These are phyloP conservation scores for Sphyrna mokarran DNA, from an alignment of 2,113 vertebrate species.

Conservation along the genomic window DNA sequence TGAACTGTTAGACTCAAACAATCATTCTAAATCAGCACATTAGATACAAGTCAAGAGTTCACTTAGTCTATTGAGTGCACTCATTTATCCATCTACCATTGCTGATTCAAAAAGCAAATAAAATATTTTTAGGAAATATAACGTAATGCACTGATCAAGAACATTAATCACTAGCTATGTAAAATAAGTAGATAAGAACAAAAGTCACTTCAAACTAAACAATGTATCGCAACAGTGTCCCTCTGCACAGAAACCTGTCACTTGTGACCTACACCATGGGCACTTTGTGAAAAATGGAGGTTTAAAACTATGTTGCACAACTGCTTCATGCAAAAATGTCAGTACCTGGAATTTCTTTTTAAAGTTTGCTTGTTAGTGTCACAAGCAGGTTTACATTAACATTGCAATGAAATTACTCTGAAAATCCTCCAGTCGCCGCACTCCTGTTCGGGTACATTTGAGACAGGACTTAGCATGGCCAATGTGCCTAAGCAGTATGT, in stretches of 20 bases:
- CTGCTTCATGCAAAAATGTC: background rate
- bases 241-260: background rate
- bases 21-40: background rate
- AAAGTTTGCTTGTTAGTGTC: too few species aligned
- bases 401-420: too few species aligned
- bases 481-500: too few species aligned
- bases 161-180: background rate
- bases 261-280: background rate
- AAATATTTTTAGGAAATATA: background rate
- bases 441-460: too few species aligned
- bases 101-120: background rate
- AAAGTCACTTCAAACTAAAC: constrained; percentile 5
- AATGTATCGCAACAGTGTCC: background rate
- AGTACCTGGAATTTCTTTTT: background rate
- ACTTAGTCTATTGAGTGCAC: background rate
- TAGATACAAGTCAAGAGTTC: background rate
- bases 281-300: background rate
- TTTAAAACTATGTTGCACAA: background rate
- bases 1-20: background rate
- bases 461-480: too few species aligned
- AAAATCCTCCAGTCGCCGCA: too few species aligned
- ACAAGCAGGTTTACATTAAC: too few species aligned
- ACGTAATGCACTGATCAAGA: background rate
- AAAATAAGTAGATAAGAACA: background rate
- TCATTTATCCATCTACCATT: background rate